Base-by-base conservation (phyloP, 2,797 vertebrate species). In the Epinephelus coioides region DNA sequence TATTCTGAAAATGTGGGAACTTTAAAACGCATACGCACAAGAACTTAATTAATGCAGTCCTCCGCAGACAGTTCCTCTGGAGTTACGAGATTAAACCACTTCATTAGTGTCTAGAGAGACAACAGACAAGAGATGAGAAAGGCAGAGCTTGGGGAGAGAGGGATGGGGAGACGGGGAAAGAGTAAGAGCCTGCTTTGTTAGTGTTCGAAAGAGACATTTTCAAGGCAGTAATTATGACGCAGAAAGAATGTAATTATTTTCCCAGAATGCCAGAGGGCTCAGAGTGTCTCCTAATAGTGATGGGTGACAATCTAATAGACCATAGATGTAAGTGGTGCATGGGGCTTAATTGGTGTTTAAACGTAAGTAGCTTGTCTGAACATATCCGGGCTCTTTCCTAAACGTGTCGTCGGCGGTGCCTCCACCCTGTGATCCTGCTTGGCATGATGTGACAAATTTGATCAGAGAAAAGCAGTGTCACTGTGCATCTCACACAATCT, bases 221-320 rank as follows among this genome's bases (percentile, higher is more conserved):
- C 83, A 84, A 90, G 81, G 78, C 86, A 76, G 83, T 91, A 92
- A 95, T 94, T 95, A 92, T 89, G 86, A 94, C 50, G 64, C 86
- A 77, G 78, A 83, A 85, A 88, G 89, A 92, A 93, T 88, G 82
- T 91, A 86, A 94, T 92, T 91, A 93, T 94, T 94, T 90, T 89
- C 84, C 86, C 81, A 88, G 86, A 91, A 88, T 89, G 88, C 90
- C 92, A 83, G 80, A 79, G 89, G 91, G 82, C 76, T 86, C 73
- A 4, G 60, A 78, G 82, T 87, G 67, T 78, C 88, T 85, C 68
- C 84, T 91, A 90, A 91, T 90, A 90, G 83, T 88, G 93, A 93
- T 87, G 89, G 88, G 83, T 93, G 92, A 93, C 91, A 91, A 92
- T 94, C 89, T 89, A 91, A 93, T 90, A 85, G 81, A 78, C 83